Evolutionary conservation across 2,888 invertebrate genomes (phyloP).

Genomic region (Thyatira batis): DNA sequence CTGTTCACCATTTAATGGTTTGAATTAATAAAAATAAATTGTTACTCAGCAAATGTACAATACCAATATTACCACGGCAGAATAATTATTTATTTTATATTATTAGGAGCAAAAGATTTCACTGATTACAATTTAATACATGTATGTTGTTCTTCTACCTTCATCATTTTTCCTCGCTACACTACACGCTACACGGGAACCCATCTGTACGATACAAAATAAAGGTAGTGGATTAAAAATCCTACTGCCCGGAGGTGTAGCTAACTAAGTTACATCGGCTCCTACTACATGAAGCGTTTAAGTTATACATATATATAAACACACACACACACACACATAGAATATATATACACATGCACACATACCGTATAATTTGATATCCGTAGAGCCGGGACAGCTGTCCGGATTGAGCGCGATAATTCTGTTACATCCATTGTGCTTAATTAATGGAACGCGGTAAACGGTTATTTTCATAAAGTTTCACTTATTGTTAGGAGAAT

Average conservation of each 20-base stretch:
- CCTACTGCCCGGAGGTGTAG: not conserved
- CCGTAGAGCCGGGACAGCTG: slow-evolving; percentile 19
- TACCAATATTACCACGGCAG: too few species aligned
- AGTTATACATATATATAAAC: not conserved
- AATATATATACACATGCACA: not conserved
- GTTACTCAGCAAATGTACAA: too few species aligned
- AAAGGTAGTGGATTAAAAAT: not conserved
- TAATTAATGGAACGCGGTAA: slow-evolving; percentile 9
- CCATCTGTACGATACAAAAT: not conserved
- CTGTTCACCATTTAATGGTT: too few species aligned
- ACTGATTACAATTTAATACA: too few species aligned
- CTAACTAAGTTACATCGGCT: not conserved
- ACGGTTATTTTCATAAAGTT: not conserved
- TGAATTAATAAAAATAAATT: too few species aligned
- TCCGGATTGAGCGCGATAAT: slow-evolving; percentile 20
- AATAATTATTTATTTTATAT: too few species aligned
- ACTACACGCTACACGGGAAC: not conserved
- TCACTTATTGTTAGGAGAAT: not conserved
- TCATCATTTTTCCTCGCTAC: too few species aligned
- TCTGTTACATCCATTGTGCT: slow-evolving; percentile 15
- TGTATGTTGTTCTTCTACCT: too few species aligned
- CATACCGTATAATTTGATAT: slow-evolving; percentile 27
- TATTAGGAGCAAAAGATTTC: too few species aligned
- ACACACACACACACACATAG: not conserved
- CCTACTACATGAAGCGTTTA: not conserved